These are phyloP conservation scores for Australoheros facetus DNA, from an alignment of 2,797 vertebrate genomes.

Conservation along the genomic window DNA sequence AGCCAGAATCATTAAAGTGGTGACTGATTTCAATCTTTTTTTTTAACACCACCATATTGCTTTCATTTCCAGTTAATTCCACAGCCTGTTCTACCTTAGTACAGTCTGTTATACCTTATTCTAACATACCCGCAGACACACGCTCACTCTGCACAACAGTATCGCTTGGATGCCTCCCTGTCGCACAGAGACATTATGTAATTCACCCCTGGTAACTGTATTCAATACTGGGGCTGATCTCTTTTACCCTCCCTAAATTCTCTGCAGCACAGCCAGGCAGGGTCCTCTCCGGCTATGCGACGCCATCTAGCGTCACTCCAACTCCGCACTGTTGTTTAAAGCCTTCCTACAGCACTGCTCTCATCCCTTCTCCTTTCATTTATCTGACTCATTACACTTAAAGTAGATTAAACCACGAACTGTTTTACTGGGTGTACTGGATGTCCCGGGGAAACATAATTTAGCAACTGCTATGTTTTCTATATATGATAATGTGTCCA, in stretches of 20 bases:
- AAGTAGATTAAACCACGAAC: not conserved
- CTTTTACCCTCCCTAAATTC: constrained; percentile 60
- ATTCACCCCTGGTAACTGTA: constrained; percentile 74
- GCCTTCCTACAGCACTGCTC: not conserved
- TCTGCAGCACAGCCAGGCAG: constrained; percentile 33
- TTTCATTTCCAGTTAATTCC: constrained; percentile 20
- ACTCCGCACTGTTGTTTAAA: not conserved
- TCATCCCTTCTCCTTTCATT: not conserved
- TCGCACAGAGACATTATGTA: constrained; percentile 81
- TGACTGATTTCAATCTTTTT: constrained; percentile 17
- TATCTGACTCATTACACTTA: not conserved
- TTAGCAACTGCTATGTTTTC: not conserved
- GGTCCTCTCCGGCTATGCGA: constrained; percentile 84
- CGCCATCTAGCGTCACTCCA: constrained; percentile 91
- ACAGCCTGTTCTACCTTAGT: constrained; percentile 14
- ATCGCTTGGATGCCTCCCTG: constrained; percentile 54
- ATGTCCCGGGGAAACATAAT: not conserved
- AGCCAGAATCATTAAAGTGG: constrained; percentile 38
- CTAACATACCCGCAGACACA: not conserved
- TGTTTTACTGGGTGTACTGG: not conserved
- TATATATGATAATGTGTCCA: not conserved
- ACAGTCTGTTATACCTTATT: not conserved
- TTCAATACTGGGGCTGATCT: constrained; percentile 66
- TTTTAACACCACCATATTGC: not conserved
- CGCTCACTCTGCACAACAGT: constrained; percentile 14